phyloP scores from a whole-genome alignment of 2,888 invertebrate species.

The Chalcosyrphus nemorum region DNA sequence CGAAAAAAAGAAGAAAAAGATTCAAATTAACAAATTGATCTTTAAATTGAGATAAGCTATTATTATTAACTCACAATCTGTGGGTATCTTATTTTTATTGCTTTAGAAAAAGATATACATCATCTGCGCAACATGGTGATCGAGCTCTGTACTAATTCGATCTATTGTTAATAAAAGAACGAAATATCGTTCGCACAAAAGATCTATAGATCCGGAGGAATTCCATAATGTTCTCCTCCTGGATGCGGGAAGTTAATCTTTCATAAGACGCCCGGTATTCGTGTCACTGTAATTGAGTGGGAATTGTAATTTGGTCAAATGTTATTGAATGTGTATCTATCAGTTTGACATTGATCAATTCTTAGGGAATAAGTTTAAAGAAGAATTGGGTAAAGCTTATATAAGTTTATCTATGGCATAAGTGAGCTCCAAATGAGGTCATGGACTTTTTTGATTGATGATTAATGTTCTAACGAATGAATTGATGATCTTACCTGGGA shows the following conservation, averaged over 20 bases:
- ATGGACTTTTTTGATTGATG: background rate
- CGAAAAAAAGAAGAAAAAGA: no score
- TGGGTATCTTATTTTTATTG: background rate
- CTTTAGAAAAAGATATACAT: conserved; percentile 1
- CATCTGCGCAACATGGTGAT: background rate
- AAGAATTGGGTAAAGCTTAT: background rate
- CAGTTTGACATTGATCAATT: conserved; percentile 29
- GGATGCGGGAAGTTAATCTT: background rate
- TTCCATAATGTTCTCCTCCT: conserved; percentile 8
- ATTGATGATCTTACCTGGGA: no score
- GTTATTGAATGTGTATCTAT: background rate
- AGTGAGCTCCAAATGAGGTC: background rate
- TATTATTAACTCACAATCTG: conserved; percentile 5
- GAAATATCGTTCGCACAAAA: background rate
- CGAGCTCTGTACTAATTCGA: conserved; percentile 12
- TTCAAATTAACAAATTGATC: conserved; percentile 20
- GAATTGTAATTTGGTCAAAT: conserved; percentile 20
- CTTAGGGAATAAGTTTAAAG: background rate
- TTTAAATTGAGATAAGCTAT: conserved; percentile 19
- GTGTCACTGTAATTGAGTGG: background rate
- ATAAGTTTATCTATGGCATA: background rate
- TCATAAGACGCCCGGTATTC: background rate
- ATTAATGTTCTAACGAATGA: no score
- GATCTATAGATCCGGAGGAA: background rate
- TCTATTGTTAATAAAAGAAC: conserved; percentile 12